Conservation (phyloP, 2,888 invertebrate genomes). For the Cyclophora albipunctata region DNA sequence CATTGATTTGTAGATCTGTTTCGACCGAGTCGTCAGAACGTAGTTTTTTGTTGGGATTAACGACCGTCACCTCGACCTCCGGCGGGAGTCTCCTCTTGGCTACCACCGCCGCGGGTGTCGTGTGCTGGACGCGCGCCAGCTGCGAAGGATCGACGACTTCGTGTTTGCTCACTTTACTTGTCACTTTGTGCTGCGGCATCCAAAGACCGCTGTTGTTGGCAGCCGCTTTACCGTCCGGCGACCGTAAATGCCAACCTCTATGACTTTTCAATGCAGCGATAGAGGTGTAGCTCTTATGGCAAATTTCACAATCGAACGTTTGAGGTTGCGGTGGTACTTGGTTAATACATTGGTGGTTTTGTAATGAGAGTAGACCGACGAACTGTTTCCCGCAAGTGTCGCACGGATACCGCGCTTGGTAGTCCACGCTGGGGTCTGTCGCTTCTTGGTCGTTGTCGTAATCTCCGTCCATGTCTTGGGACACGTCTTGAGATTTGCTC, state of each 20-base stretch:
- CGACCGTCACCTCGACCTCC: conserved; percentile 69
- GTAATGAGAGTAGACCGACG: conserved; percentile 66
- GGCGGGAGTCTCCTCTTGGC: conserved; percentile 64
- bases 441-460: conserved; percentile 58
- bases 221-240: conserved; percentile 71
- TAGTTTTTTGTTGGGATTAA: conserved; percentile 67
- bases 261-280: conserved; percentile 80
- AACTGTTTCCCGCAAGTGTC: conserved; percentile 74
- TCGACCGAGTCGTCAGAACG: conserved; percentile 65
- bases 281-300: conserved; percentile 79
- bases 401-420: conserved; percentile 71
- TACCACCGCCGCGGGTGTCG: conserved; percentile 33
- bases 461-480: conserved; percentile 47
- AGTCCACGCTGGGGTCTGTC: conserved; percentile 55
- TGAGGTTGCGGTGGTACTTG: conserved; percentile 47
- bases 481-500: conserved; percentile 46
- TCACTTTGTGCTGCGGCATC: conserved; percentile 73
- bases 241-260: conserved; percentile 79
- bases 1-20: conserved; percentile 56
- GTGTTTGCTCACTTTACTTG: conserved; percentile 68
- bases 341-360: conserved; percentile 73
- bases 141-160: conserved; percentile 58
- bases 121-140: conserved; percentile 40
- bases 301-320: conserved; percentile 78
- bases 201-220: conserved; percentile 69